phyloP scores from a whole-genome alignment of 2,797 vertebrate species.

The Clarias platycephalus region DNA sequence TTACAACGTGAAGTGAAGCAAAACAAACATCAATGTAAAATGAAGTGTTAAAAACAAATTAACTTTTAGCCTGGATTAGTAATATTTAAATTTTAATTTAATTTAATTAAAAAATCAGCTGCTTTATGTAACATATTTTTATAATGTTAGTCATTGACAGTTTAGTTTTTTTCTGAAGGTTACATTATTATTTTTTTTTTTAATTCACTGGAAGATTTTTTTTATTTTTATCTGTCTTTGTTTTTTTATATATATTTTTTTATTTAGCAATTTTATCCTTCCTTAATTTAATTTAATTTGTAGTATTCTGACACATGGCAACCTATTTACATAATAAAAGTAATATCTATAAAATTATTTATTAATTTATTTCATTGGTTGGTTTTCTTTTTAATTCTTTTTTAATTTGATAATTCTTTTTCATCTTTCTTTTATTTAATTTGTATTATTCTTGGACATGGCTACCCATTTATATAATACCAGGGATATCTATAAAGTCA shows the following conservation, averaged over 20 bases:
- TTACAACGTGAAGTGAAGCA: too few relatives aligned
- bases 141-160: neutral
- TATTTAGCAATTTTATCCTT: too few relatives aligned
- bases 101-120: neutral
- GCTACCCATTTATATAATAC: too few relatives aligned
- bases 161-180: neutral
- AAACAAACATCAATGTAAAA: too few relatives aligned
- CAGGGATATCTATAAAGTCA: neutral
- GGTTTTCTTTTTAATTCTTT: too few relatives aligned
- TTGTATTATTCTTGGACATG: neutral
- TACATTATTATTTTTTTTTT: neutral
- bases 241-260: neutral
- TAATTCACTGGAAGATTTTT: neutral
- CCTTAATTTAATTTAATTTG: neutral
- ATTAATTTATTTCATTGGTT: too few relatives aligned
- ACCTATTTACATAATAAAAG: too few relatives aligned
- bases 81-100: neutral
- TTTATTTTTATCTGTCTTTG: too few relatives aligned
- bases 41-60: too few relatives aligned
- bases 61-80: too few relatives aligned
- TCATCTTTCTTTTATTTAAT: neutral
- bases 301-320: too few relatives aligned
- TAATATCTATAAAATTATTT: too few relatives aligned
- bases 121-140: neutral
- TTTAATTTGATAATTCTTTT: neutral